Percentiles rank a stretch among this genome's conserved stretches.
Conservation (phyloP, 2,113 vertebrate species). For the Chionomys nivalis region DNA sequence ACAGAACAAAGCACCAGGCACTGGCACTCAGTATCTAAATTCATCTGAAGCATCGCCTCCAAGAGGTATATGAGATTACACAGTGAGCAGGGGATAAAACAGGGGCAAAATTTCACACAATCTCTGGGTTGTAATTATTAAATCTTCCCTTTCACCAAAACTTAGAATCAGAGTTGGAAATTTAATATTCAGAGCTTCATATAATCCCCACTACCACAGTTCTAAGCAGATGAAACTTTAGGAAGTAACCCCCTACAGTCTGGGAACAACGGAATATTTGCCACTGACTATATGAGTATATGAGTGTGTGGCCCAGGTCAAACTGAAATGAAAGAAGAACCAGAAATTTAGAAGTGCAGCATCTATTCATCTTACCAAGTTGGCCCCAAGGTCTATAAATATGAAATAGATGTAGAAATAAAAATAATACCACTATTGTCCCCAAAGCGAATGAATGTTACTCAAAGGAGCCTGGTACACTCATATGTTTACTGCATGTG, state of each 20-base stretch:
- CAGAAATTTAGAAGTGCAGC: neutral
- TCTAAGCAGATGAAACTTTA: neutral
- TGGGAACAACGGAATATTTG: neutral
- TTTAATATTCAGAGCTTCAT: neutral
- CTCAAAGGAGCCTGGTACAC: neutral
- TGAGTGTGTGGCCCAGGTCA: neutral
- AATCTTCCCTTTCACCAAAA: neutral
- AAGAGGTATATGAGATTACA: neutral
- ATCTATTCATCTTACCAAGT: neutral
- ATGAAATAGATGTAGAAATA: neutral
- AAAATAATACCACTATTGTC: neutral
- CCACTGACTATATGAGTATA: neutral
- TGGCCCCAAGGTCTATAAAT: neutral
- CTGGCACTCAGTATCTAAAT: neutral
- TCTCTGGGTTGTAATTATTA: neutral
- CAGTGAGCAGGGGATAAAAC: neutral
- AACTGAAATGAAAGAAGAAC: constrained; percentile 22
- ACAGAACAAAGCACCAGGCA: neutral
- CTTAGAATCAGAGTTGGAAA: neutral
- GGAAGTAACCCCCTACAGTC: neutral
- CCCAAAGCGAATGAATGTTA: too few relatives aligned
- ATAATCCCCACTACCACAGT: neutral
- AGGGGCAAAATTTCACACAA: neutral
- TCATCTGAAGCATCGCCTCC: neutral
- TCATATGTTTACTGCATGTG: neutral